Percentiles rank a stretch among this genome's conserved stretches.
Conservation (phyloP, 2,113 vertebrate genomes). For the Sporophila hypoxantha region DNA sequence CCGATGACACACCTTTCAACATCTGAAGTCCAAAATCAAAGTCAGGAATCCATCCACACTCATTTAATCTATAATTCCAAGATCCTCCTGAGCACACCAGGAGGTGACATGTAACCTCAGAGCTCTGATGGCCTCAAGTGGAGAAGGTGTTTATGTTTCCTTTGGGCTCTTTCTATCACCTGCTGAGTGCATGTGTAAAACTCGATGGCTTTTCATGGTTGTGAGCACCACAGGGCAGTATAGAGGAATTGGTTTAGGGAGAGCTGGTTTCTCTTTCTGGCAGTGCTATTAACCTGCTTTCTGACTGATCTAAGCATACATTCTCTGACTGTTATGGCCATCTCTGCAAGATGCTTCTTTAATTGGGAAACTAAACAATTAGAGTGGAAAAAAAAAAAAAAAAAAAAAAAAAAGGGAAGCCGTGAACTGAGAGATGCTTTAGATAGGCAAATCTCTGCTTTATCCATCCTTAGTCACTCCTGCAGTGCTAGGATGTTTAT, state of each 20-base stretch:
- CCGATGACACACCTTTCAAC: background rate
- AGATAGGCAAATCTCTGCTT: background rate
- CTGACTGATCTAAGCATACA: background rate
- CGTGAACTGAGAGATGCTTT: background rate
- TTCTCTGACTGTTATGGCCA: background rate
- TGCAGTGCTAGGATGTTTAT: background rate
- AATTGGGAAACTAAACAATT: conserved; percentile 11
- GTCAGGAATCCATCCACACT: background rate
- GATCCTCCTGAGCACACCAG: background rate
- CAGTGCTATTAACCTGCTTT: conserved; percentile 39
- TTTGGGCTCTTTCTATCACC: background rate
- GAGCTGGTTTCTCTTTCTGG: background rate
- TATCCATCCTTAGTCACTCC: background rate
- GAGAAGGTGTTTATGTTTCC: conserved; percentile 49
- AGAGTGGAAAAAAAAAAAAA: background rate
- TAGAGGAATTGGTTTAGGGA: background rate
- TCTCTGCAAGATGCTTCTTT: conserved; percentile 1
- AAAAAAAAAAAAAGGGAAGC: rapidly evolving
- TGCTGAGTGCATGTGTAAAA: conserved; percentile 27
- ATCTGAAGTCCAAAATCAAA: background rate
- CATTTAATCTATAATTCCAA: background rate
- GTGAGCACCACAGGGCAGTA: background rate
- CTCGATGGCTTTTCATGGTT: conserved; percentile 17
- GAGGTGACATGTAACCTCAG: conserved; percentile 19
- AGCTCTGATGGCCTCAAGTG: conserved; percentile 2